Conservation (phyloP, 1,140 invertebrate genomes). For the Polyergus mexicanus region DNA sequence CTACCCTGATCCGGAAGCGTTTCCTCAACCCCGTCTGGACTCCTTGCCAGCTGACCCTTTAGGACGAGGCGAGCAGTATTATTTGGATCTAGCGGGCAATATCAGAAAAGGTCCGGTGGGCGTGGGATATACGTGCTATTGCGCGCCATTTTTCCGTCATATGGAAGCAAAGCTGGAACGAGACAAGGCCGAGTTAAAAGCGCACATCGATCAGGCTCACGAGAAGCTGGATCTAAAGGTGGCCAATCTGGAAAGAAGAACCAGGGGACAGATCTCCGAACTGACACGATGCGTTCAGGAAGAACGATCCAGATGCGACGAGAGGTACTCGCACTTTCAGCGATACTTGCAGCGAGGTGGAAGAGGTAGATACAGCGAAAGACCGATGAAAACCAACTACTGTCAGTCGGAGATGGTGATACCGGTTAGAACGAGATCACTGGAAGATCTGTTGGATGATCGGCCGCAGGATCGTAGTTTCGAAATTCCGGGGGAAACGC, state of each 20-base stretch:
- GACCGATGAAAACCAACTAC: slow-evolving; percentile 81
- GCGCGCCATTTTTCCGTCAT: slow-evolving; percentile 94
- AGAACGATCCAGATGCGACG: slow-evolving; percentile 89
- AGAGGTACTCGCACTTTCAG: slow-evolving; percentile 89
- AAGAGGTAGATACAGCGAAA: slow-evolving; percentile 88
- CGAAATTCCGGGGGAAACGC: slow-evolving; percentile 78
- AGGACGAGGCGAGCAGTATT: slow-evolving; percentile 96
- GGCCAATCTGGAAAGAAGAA: slow-evolving; percentile 92
- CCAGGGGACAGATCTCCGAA: slow-evolving; percentile 92
- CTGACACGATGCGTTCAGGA: slow-evolving; percentile 89
- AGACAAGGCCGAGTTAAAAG: slow-evolving; percentile 94
- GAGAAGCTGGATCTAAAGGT: slow-evolving; percentile 93
- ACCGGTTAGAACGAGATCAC: slow-evolving; percentile 77
- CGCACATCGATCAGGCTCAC: slow-evolving; percentile 93
- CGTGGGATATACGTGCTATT: slow-evolving; percentile 94
- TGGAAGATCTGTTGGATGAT: slow-evolving; percentile 84
- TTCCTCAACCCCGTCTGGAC: slow-evolving; percentile 94
- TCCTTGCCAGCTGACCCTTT: slow-evolving; percentile 95
- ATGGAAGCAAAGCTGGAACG: slow-evolving; percentile 94
- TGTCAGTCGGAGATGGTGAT: slow-evolving; percentile 49
- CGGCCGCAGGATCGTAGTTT: slow-evolving; percentile 80
- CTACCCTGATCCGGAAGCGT: slow-evolving; percentile 93
- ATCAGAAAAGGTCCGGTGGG: slow-evolving; percentile 97
- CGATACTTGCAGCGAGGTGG: slow-evolving; percentile 89
- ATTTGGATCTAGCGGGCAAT: slow-evolving; percentile 97